Base-by-base conservation (phyloP, 2,888 invertebrate species). In the Disparrhopalites patrizii region DNA sequence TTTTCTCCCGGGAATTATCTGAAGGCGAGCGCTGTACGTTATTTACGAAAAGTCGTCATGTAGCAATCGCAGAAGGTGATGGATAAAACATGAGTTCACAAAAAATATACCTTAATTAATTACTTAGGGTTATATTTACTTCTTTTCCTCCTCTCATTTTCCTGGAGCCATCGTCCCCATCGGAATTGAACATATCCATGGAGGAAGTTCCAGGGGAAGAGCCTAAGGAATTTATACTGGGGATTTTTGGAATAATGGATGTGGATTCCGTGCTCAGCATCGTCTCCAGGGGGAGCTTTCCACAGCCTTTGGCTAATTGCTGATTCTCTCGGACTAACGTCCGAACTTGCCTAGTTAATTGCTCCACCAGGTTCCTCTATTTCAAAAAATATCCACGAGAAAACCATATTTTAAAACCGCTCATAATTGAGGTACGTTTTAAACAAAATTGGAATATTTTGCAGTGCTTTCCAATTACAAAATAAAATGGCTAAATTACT, bases 301-400 rank as follows among this genome's bases (percentile, higher is more conserved):
- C 31, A 15, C 33, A 36, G 15, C 20, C 25, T 38, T 62, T 62
- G 15, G 51, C 40, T 13, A 67, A 40, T 33, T 67, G 62, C 20
- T 63, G 60, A 47, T 67, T 64, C 56, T 67, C 67, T 20, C 55
- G 51, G n/a, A 67, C 58, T n/a, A 67, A 36, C 10, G 40, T 56
- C 30, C 38, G 28, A 1, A 67, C 63, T 47, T 67, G 67, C 18
- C 60, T 63, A 3, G 63, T 64, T 5, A 67, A 47, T 60, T 67
- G 67, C 25, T 67, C 67, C 27, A 63, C 60, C 23, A 67, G 55
- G 36, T 54, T 64, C 50, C 63, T 58, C 67, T 67, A 36, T 1
- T 58, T 18, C n/a, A n/a, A n/a, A n/a, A n/a, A n/a, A n/a, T n/a
- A n/a, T n/a, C n/a, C n/a, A n/a, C n/a, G n/a, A n/a, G n/a, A n/a